A percentile compares a stretch with the other conserved stretches of the same genome.
These are phyloP conservation scores for Cotesia congregata DNA, from an alignment of 2,888 invertebrate genomes.

Conservation along the genomic window DNA sequence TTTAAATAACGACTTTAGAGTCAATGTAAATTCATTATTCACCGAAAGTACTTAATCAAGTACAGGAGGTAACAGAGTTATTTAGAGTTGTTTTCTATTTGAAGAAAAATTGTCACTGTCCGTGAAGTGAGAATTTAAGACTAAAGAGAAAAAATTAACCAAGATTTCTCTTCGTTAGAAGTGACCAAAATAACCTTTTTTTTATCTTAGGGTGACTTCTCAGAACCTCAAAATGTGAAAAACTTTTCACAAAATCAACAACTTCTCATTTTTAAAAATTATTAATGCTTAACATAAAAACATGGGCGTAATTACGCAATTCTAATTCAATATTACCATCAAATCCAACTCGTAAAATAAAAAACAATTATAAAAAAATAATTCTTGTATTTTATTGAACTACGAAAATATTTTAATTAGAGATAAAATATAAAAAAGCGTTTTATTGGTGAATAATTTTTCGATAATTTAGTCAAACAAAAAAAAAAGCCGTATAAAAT, in stretches of 20 bases:
- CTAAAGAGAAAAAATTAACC: background rate
- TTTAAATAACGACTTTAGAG: background rate
- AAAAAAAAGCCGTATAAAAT: background rate
- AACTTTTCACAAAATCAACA: no score
- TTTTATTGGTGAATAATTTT: constrained; percentile 19
- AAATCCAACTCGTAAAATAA: background rate
- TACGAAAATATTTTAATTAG: constrained; percentile 4
- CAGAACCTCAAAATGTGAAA: no score
- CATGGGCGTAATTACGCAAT: background rate
- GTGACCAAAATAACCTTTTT: constrained; percentile 17
- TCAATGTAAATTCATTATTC: background rate
- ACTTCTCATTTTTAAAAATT: no score
- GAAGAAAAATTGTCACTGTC: constrained; percentile 14
- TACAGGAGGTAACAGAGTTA: background rate
- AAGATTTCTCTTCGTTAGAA: background rate
- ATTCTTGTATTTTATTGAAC: background rate
- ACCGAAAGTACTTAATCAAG: background rate
- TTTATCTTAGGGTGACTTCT: background rate
- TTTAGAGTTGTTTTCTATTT: background rate
- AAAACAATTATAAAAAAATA: constrained; percentile 3
- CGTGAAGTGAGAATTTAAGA: constrained; percentile 26
- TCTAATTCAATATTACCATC: background rate
- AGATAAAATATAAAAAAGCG: background rate
- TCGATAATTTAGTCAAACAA: constrained; percentile 13
- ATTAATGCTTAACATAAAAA: no score